phyloP scores from a whole-genome alignment of 2,113 vertebrate genomes.

The Clinocottus analis region DNA sequence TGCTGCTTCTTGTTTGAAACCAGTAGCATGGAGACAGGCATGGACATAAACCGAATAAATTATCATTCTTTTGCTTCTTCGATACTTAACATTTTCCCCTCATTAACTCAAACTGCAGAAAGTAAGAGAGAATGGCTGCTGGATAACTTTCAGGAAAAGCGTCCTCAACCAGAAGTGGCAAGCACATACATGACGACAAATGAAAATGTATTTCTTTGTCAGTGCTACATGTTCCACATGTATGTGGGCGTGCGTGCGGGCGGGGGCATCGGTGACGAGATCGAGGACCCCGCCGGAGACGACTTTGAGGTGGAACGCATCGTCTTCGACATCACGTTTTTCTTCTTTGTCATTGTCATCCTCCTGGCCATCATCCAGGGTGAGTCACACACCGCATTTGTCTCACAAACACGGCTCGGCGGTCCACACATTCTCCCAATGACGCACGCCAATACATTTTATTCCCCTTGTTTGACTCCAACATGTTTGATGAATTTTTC shows the following conservation, averaged over 20 bases:
- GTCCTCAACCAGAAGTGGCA: not conserved
- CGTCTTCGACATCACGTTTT: conserved; percentile 97
- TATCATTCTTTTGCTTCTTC: not conserved
- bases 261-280: conserved; percentile 96
- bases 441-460: not conserved
- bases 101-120: not conserved
- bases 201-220: conserved; percentile 10
- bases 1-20: not conserved
- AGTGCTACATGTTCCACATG: conserved; percentile 99
- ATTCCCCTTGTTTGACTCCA: not conserved
- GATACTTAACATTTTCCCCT: not conserved
- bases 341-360: conserved; percentile 98
- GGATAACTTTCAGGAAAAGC: not conserved
- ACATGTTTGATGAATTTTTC: conserved; percentile 27
- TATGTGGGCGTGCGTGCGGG: conserved; percentile 95
- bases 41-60: conserved; percentile 16
- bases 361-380: conserved; percentile 98
- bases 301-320: conserved; percentile 96
- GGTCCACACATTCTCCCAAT: not conserved
- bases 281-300: conserved; percentile 95
- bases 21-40: not conserved
- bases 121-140: not conserved
- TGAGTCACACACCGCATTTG: conserved; percentile 61
- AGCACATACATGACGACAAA: not conserved
- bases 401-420: not conserved